Conservation (phyloP, 2,797 vertebrate genomes). For the Glyptemys insculpta region DNA sequence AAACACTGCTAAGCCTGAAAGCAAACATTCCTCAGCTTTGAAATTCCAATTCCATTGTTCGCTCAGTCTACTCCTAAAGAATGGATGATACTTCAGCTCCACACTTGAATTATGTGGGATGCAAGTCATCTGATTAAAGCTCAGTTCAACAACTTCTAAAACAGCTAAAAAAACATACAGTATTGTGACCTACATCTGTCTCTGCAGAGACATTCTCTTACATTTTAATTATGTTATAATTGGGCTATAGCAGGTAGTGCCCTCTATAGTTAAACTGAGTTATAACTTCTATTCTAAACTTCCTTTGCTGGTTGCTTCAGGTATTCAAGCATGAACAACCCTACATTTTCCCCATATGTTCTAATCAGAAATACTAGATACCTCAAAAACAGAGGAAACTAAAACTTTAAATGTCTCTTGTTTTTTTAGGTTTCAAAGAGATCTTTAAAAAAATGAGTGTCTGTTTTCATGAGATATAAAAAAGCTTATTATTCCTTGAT, state of each 20-base stretch:
- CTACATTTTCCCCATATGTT: not conserved
- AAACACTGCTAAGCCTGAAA: not conserved
- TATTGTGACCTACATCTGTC: not conserved
- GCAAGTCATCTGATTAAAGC: conserved; percentile 5
- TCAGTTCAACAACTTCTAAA: not conserved
- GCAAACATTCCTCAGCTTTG: conserved; percentile 6
- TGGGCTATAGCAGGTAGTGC: not conserved
- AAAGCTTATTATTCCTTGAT: not conserved
- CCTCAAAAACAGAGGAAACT: not conserved
- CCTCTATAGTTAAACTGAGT: not conserved
- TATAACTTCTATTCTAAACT: not conserved
- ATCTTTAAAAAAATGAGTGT: not conserved
- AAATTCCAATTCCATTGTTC: conserved; percentile 34
- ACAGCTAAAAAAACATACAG: not conserved
- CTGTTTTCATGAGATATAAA: not conserved
- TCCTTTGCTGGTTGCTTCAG: not conserved
- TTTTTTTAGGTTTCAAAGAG: not conserved
- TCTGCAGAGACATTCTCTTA: not conserved
- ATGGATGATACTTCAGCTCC: not conserved
- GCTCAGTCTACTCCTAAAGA: not conserved
- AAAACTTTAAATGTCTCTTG: not conserved
- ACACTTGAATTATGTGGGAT: not conserved
- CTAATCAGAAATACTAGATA: not conserved
- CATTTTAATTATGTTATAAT: not conserved
- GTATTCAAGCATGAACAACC: not conserved